Evolutionary conservation across 2,113 vertebrate genomes (phyloP).

Genomic region (Myxocyprinus asiaticus): DNA sequence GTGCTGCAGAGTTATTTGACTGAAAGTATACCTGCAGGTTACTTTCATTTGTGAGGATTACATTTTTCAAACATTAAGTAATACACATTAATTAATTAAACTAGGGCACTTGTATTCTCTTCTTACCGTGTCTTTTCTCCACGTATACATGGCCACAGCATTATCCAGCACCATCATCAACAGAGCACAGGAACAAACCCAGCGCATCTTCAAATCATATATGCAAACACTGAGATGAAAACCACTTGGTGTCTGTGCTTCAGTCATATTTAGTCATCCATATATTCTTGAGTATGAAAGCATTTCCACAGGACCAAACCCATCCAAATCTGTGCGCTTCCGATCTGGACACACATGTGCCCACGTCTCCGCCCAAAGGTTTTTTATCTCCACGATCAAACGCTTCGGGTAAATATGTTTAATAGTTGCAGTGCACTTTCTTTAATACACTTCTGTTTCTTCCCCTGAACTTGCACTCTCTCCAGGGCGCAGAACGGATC

Average conservation of each 20-base stretch:
- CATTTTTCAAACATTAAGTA: too few species aligned
- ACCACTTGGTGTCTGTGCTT: not conserved
- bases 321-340: conserved; percentile 19
- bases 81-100: not conserved
- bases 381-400: not conserved
- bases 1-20: too few species aligned
- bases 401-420: not conserved
- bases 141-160: conserved; percentile 14
- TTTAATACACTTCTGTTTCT: conserved; percentile 12
- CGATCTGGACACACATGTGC: not conserved
- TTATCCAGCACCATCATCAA: conserved; percentile 34
- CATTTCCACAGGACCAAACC: not conserved
- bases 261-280: not conserved
- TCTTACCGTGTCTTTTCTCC: conserved; percentile 49
- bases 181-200: conserved; percentile 42
- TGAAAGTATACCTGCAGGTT: too few species aligned
- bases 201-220: conserved; percentile 39
- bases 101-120: not conserved
- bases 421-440: not conserved
- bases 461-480: conserved; percentile 14
- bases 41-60: too few species aligned
- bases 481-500: not conserved
- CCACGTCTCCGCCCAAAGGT: not conserved
- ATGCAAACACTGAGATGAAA: not conserved
- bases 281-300: not conserved